A percentile compares a stretch with the other conserved stretches of the same genome.
Conservation (phyloP, 2,797 vertebrate genomes). For the Pteropus rufus region DNA sequence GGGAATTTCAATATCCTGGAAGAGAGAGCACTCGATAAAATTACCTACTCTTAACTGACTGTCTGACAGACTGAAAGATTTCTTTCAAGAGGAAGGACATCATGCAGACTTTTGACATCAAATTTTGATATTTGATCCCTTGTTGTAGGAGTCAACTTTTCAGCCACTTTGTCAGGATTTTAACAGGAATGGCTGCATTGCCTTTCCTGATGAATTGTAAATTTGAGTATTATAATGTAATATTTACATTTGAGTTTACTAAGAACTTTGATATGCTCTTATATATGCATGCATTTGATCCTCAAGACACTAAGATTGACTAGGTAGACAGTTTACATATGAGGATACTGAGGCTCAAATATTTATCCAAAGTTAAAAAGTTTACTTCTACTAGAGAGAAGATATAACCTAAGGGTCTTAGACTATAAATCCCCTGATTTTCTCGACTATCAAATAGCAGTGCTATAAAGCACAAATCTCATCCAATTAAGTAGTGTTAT, state of each 20-base stretch:
- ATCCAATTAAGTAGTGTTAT: neutral
- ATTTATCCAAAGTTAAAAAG: neutral
- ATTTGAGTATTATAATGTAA: neutral
- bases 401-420: neutral
- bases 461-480: neutral
- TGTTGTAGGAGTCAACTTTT: neutral
- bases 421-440: neutral
- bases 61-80: constrained; percentile 45
- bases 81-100: constrained; percentile 41
- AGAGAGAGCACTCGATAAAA: constrained; percentile 65
- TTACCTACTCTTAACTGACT: constrained; percentile 55
- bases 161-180: neutral
- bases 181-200: neutral
- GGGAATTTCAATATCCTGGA: constrained; percentile 75
- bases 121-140: constrained; percentile 55
- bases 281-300: neutral
- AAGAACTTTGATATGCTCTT: neutral
- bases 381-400: neutral
- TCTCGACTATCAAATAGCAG: neutral
- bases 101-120: neutral
- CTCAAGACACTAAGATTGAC: neutral
- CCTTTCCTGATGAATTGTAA: neutral
- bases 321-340: neutral
- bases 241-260: neutral
- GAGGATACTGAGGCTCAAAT: neutral